Evolutionary conservation across 2,797 vertebrate species (phyloP), one percentile per base, ranked within the genome.

Genomic region (Jordanella pulchra): DNA sequence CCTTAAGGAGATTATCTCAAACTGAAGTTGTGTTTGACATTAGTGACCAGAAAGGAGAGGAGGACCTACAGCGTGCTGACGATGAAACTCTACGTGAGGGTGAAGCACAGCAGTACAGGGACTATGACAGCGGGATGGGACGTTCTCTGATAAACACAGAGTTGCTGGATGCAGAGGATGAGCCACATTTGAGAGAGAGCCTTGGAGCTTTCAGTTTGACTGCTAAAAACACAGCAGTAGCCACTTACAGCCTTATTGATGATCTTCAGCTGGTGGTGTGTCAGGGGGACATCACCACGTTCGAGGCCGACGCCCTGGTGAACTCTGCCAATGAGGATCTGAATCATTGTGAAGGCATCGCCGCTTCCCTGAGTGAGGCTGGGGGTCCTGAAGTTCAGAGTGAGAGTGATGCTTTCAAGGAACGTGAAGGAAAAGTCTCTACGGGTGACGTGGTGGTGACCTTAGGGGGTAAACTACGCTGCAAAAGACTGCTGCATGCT

Each of bases 201-300:
- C 9, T 39, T 3, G 18, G 30, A 17, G 48, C 70, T n/a, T 65
- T 47, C 11, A 42, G 27, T 21, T 32, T 53, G 3, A 28, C 30
- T 58, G 27, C 53, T 3, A 64, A 2, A 48, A 13, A 1, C 23
- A 45, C 54, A 48, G n/a, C 56, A 1, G 55, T 71, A 27, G 76
- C 73, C 1, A 72, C 58, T 25, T 54, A 91, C 69, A 54, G 25
- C 18, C 70, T 91, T 39, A n/a, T 47, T 25, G 61, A 73, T 0
- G 87, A 80, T 15, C 39, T 91, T 12, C 69, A 79, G 67, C 82
- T 93, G n/a, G 32, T 77, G 5, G 82, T 93, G 50, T 72, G 73
- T 72, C 77, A 79, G 3, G 92, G 89, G 4, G 89, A 93, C 81
- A 91, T 93, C 55, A 91, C 91, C n/a, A 77, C 82, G 80, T 87